These are phyloP conservation scores for Anastrepha ludens DNA, from an alignment of 1,140 invertebrate species.

Conservation along the genomic window DNA sequence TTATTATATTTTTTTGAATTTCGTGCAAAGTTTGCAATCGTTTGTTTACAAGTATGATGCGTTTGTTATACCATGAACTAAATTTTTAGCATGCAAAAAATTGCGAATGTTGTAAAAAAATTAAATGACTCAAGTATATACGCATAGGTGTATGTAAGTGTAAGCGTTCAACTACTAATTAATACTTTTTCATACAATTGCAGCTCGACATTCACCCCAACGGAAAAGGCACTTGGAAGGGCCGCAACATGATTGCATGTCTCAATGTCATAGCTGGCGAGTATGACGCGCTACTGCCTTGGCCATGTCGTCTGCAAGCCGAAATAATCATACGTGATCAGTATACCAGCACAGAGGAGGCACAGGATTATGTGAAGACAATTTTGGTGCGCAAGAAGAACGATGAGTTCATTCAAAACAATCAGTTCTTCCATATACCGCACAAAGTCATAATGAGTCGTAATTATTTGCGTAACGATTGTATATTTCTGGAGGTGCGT, in stretches of 20 bases:
- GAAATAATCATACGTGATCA: conserved; percentile 80
- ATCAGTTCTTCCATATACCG: conserved; percentile 84
- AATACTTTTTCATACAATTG: conserved; percentile 55
- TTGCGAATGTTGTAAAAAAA: too few species aligned
- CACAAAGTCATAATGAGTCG: conserved; percentile 80
- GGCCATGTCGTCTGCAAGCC: conserved; percentile 81
- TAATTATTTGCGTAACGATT: conserved; percentile 80
- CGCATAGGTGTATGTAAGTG: background rate
- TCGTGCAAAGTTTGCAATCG: too few species aligned
- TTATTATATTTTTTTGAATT: too few species aligned
- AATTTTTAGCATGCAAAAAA: too few species aligned
- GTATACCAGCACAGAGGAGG: conserved; percentile 73
- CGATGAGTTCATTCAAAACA: conserved; percentile 77
- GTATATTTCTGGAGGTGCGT: conserved; percentile 80
- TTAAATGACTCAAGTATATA: too few species aligned
- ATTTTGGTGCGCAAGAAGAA: conserved; percentile 74
- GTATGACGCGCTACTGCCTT: conserved; percentile 81
- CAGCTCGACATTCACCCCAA: conserved; percentile 82
- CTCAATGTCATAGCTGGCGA: conserved; percentile 80
- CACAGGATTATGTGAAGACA: conserved; percentile 76
- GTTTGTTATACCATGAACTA: too few species aligned
- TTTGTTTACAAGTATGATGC: too few species aligned
- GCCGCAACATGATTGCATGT: conserved; percentile 81
- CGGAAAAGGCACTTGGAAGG: conserved; percentile 83
- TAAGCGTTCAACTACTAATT: background rate